phyloP scores from a whole-genome alignment of 2,113 vertebrate genomes.

The Mustelus asterias region DNA sequence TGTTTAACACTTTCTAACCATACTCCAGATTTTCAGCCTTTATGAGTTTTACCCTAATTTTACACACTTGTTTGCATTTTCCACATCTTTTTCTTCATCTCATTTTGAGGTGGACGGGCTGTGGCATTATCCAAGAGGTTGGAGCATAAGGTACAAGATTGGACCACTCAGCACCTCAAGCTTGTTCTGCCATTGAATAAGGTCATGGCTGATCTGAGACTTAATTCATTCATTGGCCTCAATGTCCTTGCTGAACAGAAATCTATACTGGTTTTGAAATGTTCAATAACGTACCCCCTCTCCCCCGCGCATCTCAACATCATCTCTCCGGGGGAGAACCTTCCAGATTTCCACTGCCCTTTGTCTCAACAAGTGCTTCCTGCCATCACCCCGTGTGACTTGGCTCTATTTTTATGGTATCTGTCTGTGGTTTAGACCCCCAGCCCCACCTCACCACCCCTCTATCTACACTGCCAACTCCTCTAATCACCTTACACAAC shows the following conservation, averaged over 20 bases:
- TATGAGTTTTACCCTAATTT: not conserved
- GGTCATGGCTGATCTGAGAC: not conserved
- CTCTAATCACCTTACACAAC: not conserved
- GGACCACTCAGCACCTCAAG: not conserved
- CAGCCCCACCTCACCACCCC: too few species aligned
- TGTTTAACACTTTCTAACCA: not conserved
- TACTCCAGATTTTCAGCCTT: not conserved
- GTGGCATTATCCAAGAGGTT: not conserved
- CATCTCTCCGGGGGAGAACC: not conserved
- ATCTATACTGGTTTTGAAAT: not conserved
- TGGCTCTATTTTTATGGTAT: not conserved
- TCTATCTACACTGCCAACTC: not conserved
- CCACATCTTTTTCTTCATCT: not conserved
- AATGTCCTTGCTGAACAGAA: not conserved
- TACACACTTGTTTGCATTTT: not conserved
- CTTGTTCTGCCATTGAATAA: not conserved
- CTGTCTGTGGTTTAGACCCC: not conserved
- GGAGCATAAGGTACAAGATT: not conserved
- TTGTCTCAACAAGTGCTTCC: not conserved
- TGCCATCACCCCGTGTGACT: not conserved
- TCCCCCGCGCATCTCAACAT: not conserved
- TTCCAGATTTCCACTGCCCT: not conserved
- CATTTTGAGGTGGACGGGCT: not conserved
- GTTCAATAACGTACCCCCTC: not conserved
- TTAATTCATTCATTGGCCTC: not conserved